Evolutionary conservation across 2,888 invertebrate species (phyloP).

Genomic region (Hyposoter didymator): DNA sequence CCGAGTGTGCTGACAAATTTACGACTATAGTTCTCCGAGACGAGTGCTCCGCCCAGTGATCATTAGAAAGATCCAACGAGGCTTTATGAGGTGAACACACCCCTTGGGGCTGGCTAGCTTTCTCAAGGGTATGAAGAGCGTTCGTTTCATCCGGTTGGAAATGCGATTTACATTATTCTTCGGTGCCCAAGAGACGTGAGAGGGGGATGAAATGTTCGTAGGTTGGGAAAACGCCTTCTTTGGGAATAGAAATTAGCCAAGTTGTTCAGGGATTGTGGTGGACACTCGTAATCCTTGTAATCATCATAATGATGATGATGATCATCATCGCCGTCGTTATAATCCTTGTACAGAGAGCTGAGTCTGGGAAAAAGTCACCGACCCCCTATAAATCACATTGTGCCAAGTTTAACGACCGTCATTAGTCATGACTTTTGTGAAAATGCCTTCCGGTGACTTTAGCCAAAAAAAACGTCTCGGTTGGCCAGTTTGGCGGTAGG

Average conservation of each 20-base stretch:
- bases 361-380: slow-evolving; percentile 46
- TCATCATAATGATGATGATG: slow-evolving; percentile 53
- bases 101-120: slow-evolving; percentile 49
- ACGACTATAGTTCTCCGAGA: slow-evolving; percentile 43
- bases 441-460: slow-evolving; percentile 56
- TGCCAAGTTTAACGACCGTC: slow-evolving; percentile 69
- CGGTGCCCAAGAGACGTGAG: neutral
- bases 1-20: slow-evolving; percentile 65
- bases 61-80: slow-evolving; percentile 57
- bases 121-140: slow-evolving; percentile 30
- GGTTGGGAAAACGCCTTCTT: slow-evolving; percentile 57
- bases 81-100: slow-evolving; percentile 46
- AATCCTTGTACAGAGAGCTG: slow-evolving; percentile 21
- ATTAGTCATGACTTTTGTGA: slow-evolving; percentile 80
- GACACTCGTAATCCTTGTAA: slow-evolving; percentile 54
- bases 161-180: slow-evolving; percentile 11
- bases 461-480: neutral
- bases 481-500: slow-evolving; percentile 71
- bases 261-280: slow-evolving; percentile 65
- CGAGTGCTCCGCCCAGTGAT: slow-evolving; percentile 64
- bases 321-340: slow-evolving; percentile 51
- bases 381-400: slow-evolving; percentile 72
- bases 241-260: slow-evolving; percentile 72
- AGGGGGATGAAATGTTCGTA: slow-evolving; percentile 24
- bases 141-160: slow-evolving; percentile 9